phyloP scores from a whole-genome alignment of 1,140 invertebrate species.

The Lordiphosa clarofinis region DNA sequence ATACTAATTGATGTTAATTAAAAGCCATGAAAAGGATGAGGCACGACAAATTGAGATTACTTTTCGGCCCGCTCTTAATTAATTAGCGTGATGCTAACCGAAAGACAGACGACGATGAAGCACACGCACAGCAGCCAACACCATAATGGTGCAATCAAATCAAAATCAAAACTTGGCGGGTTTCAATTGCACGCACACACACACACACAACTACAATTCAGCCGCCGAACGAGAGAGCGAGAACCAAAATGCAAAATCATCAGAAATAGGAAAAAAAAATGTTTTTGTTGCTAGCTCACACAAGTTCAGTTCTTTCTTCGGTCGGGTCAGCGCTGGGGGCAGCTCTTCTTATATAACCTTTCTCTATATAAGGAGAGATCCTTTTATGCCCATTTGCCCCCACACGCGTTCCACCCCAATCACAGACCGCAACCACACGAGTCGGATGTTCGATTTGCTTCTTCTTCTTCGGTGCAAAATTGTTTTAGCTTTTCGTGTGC shows the following conservation, averaged over 20 bases:
- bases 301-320: constrained; percentile 7
- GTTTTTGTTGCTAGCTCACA: constrained; percentile 26
- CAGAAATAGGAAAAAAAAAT: constrained; percentile 13
- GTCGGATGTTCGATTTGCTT: too few species aligned
- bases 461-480: too few species aligned
- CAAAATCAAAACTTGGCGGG: constrained; percentile 67
- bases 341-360: constrained; percentile 50
- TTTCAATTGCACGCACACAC: constrained; percentile 54
- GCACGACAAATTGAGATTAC: constrained; percentile 17
- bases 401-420: too few species aligned
- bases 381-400: too few species aligned
- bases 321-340: constrained; percentile 2
- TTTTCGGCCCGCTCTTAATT: constrained; percentile 34
- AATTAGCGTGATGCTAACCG: constrained; percentile 65
- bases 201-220: constrained; percentile 45
- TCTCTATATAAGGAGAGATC: neutral
- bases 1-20: constrained; percentile 53
- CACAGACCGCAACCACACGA: too few species aligned
- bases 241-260: constrained; percentile 52
- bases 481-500: too few species aligned
- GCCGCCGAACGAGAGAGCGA: constrained; percentile 4
- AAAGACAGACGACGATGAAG: constrained; percentile 43
- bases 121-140: constrained; percentile 9
- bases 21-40: neutral
- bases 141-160: constrained; percentile 55